Conservation (phyloP, 2,888 invertebrate genomes). For the Drosophila kambysellisi region DNA sequence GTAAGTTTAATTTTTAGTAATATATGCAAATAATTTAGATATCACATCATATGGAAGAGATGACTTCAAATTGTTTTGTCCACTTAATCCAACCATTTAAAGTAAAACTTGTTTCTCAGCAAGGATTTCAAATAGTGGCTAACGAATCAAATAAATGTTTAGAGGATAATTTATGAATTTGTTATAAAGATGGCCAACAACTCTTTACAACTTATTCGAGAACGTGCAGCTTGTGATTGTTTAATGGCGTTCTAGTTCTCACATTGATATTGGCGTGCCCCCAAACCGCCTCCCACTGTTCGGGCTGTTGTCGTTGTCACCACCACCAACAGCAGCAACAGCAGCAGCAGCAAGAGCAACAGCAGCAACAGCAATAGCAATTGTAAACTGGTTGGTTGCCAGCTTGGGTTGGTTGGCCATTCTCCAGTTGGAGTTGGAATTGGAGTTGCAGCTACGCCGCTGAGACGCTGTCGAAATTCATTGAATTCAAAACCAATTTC, state of each 20-base stretch:
- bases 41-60: background rate
- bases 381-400: slow-evolving; percentile 44
- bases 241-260: slow-evolving; percentile 34
- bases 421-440: slow-evolving; percentile 22
- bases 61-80: background rate
- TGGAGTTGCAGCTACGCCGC: slow-evolving; percentile 23
- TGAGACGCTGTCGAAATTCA: slow-evolving; percentile 71
- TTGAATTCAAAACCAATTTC: slow-evolving; percentile 64
- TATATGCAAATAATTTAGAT: background rate
- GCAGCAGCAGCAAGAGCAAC: slow-evolving; percentile 4
- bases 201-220: background rate
- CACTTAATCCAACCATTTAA: background rate
- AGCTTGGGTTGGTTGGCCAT: slow-evolving; percentile 26
- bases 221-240: slow-evolving; percentile 1
- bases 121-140: background rate
- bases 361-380: slow-evolving; percentile 15
- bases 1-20: background rate
- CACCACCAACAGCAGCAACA: slow-evolving; percentile 2
- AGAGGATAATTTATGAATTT: background rate
- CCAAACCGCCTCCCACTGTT: slow-evolving; percentile 48
- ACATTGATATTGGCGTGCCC: slow-evolving; percentile 26
- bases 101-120: background rate
- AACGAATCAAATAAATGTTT: background rate
- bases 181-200: background rate
- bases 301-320: slow-evolving; percentile 38